A percentile compares a stretch with the other conserved stretches of the same genome.
Evolutionary conservation across 92 coral and sea anemone species (phyloP).

Genomic region (Meandrina meandrites): DNA sequence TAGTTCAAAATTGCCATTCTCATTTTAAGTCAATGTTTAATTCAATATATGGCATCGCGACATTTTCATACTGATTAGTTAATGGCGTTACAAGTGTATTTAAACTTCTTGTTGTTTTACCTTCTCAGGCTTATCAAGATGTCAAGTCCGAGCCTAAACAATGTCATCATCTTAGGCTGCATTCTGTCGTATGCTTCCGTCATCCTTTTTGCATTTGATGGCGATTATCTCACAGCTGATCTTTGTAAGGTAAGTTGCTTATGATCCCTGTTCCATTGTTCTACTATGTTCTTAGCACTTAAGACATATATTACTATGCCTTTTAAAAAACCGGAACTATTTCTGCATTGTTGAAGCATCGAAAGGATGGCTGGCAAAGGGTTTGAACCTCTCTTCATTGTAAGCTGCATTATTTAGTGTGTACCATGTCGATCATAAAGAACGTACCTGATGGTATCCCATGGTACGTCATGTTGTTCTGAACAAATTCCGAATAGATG

Average conservation of each 20-base stretch:
- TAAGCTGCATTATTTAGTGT: not conserved
- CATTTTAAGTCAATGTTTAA: too few species aligned
- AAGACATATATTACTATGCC: not conserved
- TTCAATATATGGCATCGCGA: too few species aligned
- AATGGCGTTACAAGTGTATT: too few species aligned
- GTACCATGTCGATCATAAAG: not conserved
- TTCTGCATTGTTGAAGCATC: not conserved
- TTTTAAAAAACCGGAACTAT: not conserved
- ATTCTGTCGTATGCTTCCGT: constrained; percentile 71
- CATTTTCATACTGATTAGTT: too few species aligned
- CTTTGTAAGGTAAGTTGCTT: constrained; percentile 46
- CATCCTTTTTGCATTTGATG: constrained; percentile 70
- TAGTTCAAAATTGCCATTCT: too few species aligned
- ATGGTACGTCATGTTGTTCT: too few species aligned
- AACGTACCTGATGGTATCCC: too few species aligned
- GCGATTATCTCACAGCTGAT: constrained; percentile 51
- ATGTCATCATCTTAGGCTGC: constrained; percentile 72
- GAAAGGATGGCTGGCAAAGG: not conserved
- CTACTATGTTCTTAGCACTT: not conserved
- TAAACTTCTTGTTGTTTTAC: not conserved
- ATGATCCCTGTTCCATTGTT: not conserved
- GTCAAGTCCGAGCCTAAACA: constrained; percentile 81
- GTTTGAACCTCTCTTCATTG: too few species aligned
- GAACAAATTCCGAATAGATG: too few species aligned
- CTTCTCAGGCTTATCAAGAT: constrained; percentile 67